Evolutionary conservation across 2,797 vertebrate genomes (phyloP), one percentile per base, ranked within the genome.

Genomic region (Hippocampus kuda): DNA sequence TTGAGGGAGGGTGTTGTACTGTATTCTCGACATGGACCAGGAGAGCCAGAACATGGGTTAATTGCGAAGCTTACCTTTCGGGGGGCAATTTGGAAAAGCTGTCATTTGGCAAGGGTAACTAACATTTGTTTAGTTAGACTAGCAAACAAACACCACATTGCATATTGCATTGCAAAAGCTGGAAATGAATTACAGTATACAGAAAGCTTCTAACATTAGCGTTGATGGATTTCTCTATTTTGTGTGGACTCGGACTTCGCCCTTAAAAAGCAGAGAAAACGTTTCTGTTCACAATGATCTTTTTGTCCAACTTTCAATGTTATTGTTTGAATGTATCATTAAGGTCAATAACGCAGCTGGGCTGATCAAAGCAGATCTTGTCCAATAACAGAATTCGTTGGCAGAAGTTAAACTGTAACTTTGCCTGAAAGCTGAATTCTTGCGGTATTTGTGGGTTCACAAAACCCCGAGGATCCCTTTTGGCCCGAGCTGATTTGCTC

Each of bases 61-160:
- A 88, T 88, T 82, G 24, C 81, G 69, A 81, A 70, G 70, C 65
- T 76, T 41, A 42, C 78, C 79, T 75, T 83, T 78, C 81, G 67
- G 70, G 62, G 68, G 65, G 78, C 69, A 80, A 78, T 83, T 81
- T 75, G 69, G 71, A 75, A 27, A 48, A 64, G 30, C 72, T 71
- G 79, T 75, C 76, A 75, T 26, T 46, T 65, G 30, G 59, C 27
- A 38, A 61, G 27, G 30, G 59, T 34, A 18, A 56, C 10, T 34
- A 18, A 56, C 10, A 56, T 56, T 56, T 56, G 30, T 20, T 18
- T 30, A 30, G 59, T 18, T 61, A 38, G 1, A 18, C 30, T 10
- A 11, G 59, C 3, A 2, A 34, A 38, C 3, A 2, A 34, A 38
- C 7, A 34, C 59, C 30, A 38, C 42, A 24, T 42, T 24, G 42